Evolutionary conservation across 2,113 vertebrate genomes (phyloP).

Genomic region (Microcebus griseorufus): DNA sequence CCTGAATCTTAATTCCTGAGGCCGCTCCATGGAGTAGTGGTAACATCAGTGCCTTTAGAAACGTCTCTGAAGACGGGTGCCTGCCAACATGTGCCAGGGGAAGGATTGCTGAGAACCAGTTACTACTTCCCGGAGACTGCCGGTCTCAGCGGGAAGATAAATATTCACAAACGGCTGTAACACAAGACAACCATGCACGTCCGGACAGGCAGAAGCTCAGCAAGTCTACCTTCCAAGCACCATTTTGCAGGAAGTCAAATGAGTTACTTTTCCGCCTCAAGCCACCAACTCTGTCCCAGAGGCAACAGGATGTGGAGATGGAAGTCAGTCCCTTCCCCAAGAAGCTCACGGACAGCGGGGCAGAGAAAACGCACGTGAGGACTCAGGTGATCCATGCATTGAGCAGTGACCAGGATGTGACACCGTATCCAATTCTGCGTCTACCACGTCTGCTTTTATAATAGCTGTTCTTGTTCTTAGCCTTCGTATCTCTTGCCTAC

Average conservation of each 20-base stretch:
- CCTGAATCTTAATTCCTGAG: constrained; percentile 4
- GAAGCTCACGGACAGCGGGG: neutral
- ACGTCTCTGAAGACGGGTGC: neutral
- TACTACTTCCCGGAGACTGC: too few relatives aligned
- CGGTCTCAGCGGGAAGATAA: too few relatives aligned
- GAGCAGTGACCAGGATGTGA: too few relatives aligned
- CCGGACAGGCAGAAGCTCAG: neutral
- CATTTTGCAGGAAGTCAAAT: neutral
- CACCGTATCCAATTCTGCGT: neutral
- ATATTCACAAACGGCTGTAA: too few relatives aligned
- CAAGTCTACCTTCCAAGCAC: too few relatives aligned
- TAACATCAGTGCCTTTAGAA: neutral
- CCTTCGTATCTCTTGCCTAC: neutral
- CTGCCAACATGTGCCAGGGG: neutral
- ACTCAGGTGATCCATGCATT: neutral
- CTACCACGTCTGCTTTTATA: neutral
- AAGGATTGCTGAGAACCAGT: too few relatives aligned
- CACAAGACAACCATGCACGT: neutral
- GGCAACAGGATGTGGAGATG: neutral
- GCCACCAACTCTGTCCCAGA: neutral
- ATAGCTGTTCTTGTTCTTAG: neutral
- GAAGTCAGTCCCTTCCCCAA: neutral
- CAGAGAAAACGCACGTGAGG: neutral
- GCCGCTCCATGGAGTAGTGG: neutral
- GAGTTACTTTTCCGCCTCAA: neutral